Base-by-base conservation (phyloP, 2,113 vertebrate genomes). In the Natator depressus region DNA sequence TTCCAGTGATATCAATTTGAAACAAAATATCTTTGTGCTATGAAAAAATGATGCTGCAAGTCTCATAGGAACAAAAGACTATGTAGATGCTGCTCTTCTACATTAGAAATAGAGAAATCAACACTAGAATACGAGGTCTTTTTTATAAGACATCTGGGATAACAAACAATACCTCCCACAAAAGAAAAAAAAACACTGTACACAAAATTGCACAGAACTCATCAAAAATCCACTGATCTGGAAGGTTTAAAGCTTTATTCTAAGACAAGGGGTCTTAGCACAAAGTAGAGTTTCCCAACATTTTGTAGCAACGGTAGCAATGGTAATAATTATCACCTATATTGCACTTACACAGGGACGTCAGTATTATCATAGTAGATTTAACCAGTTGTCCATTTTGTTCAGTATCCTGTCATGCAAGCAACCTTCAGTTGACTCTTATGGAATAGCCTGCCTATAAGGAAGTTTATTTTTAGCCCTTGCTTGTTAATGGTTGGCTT, bases 1-100 rank as follows among this genome's bases (percentile, higher is more conserved):
- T 35, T 65, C 29, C 31, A 35, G 13, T 65, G 13, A 31, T 65
- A 65, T 17, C 14, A 35, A 35, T 16, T 31, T 89, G 84, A 96
- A 95, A 82, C 27, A 95, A 95, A 80, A 65, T 54, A 90, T 2
- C 87, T 27, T 10, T 91, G 5, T 29, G 84, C 89, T 86, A 89
- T 46, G 17, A 88, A 81, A 50, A 94, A 85, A 96, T 2, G 7
- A n/a, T n/a, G 35, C 35, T 69, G 62, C 62, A 75, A 75, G 38
- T 75, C n/a, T 42, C 38, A 35, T 17, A 75, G 19, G 38, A 38
- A 75, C 22, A 75, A 42, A 42, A 42, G 20, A 75, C 5, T 31
- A 35, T 35, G 27, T 62, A 16, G 6, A 35, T 35, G 69, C 17
- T 75, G 7, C 19, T 75, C 19, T 42, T 75, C 69, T 75, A 38